These are phyloP conservation scores for Plagodis dolabraria DNA, from an alignment of 2,888 invertebrate species.

Conservation along the genomic window DNA sequence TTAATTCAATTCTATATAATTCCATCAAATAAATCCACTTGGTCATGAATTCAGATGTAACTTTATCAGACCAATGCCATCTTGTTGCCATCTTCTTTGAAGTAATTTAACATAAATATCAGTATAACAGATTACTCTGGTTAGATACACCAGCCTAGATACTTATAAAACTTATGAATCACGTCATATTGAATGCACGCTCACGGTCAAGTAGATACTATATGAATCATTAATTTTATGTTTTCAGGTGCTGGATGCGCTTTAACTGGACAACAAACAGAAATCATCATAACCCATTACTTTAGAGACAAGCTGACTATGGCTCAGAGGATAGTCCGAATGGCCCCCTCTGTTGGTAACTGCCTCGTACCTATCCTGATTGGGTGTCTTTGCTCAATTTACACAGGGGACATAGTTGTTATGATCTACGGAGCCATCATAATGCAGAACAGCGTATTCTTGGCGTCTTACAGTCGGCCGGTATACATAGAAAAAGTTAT, in stretches of 20 bases:
- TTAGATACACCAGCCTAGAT: too few species aligned
- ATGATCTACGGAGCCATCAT: slow-evolving; percentile 85
- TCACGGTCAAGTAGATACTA: slow-evolving; percentile 7
- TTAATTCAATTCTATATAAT: too few species aligned
- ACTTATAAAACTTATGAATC: slow-evolving; percentile 25
- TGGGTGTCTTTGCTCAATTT: slow-evolving; percentile 74
- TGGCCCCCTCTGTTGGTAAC: slow-evolving; percentile 82
- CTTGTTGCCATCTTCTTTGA: slow-evolving; percentile 12
- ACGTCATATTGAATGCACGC: slow-evolving; percentile 16
- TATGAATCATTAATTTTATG: slow-evolving; percentile 1
- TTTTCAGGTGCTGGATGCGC: slow-evolving; percentile 84
- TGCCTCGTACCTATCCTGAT: slow-evolving; percentile 79
- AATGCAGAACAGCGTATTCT: slow-evolving; percentile 83
- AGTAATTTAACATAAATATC: slow-evolving; percentile 23
- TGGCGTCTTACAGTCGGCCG: slow-evolving; percentile 82
- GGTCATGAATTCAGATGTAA: slow-evolving; percentile 17
- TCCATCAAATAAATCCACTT: slow-evolving; percentile 6
- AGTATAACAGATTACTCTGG: slow-evolving; percentile 33
- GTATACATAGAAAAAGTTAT: slow-evolving; percentile 79
- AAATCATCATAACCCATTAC: slow-evolving; percentile 84
- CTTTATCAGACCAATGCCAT: slow-evolving; percentile 34
- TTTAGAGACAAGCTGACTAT: slow-evolving; percentile 83
- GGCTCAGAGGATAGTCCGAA: slow-evolving; percentile 79
- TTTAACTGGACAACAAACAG: slow-evolving; percentile 83
- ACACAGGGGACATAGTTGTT: slow-evolving; percentile 72